phyloP scores from a whole-genome alignment of 1,140 invertebrate genomes.

The Pemphigus obesinymphae region DNA sequence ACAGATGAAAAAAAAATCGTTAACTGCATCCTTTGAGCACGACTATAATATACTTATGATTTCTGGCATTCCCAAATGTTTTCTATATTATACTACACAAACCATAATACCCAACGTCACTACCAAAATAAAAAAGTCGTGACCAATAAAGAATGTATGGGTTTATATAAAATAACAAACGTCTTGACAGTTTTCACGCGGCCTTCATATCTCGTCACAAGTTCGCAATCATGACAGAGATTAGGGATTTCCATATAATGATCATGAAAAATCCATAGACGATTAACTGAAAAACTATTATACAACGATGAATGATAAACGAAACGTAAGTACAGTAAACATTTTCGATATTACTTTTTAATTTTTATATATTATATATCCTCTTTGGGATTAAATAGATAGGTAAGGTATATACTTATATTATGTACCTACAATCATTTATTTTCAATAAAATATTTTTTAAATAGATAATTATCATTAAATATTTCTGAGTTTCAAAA shows the following conservation, averaged over 20 bases:
- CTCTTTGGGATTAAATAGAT: no score
- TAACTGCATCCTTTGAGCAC: background rate
- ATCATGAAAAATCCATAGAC: slow-evolving; percentile 19
- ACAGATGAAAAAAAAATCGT: no score
- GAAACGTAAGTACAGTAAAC: background rate
- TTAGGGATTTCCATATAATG: slow-evolving; percentile 16
- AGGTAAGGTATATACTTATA: no score
- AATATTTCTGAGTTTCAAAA: no score
- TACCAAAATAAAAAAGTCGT: slow-evolving; percentile 13
- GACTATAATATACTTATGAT: background rate
- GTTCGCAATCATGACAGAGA: background rate
- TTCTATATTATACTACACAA: background rate
- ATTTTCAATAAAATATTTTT: no score
- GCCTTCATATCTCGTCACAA: background rate
- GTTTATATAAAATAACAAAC: background rate
- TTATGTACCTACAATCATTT: no score
- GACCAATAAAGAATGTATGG: slow-evolving; percentile 14
- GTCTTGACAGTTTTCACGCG: slow-evolving; percentile 7
- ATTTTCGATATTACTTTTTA: background rate
- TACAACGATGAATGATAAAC: background rate
- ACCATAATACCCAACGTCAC: background rate
- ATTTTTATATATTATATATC: no score
- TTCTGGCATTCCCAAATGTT: slow-evolving; percentile 11
- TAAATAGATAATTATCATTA: no score
- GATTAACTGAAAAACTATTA: background rate